Evolutionary conservation across 2,888 invertebrate species (phyloP), one percentile per base, ranked within the genome.

Genomic region (Fragum sueziense): DNA sequence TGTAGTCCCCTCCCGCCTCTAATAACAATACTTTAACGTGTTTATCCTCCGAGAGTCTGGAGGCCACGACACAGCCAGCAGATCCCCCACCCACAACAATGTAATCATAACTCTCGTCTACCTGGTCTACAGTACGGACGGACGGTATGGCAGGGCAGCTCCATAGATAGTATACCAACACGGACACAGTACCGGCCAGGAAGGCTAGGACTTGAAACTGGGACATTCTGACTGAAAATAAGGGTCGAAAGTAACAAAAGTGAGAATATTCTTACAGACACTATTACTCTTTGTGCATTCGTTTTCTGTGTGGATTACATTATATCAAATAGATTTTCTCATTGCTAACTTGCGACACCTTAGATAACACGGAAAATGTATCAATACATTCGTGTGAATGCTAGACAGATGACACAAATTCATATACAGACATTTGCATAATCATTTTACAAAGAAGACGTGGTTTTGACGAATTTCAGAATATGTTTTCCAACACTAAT

Each of bases 1-100:
- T 90, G 89, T 94, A 94, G 33, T 89, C 87, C 0, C 93, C 92
- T 0, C 94, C 94, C 2, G 94, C 93, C 83, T 94, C 94, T 52
- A 70, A 33, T 22, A 65, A 65, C 65, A 65, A 27, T 41, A 65
- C 65, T 2, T 65, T 41, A 22, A 65, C 65, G 27, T 65, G 9
- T 27, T 65, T 37, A 27, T 65, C 65, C 25, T 65, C 65, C 2
- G 65, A 65, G 1, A 65, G 65, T 22, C 65, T 33, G n/a, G 65
- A 65, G 9, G 65, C 65, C 22, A 65, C 27, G 0, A 65, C 65
- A 27, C 34, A 65, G 1, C 65, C 65, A 9, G 65, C 65, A 2
- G 65, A 41, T 25, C 65, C 65, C 14, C 41, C 22, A 22, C 65
- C 65, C 1, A 65, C 41, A 0, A 65, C 41, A 41, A 65, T 65